These are phyloP conservation scores for Pseudomyrmex pallidus DNA, from an alignment of 1,140 invertebrate species.

Conservation along the genomic window DNA sequence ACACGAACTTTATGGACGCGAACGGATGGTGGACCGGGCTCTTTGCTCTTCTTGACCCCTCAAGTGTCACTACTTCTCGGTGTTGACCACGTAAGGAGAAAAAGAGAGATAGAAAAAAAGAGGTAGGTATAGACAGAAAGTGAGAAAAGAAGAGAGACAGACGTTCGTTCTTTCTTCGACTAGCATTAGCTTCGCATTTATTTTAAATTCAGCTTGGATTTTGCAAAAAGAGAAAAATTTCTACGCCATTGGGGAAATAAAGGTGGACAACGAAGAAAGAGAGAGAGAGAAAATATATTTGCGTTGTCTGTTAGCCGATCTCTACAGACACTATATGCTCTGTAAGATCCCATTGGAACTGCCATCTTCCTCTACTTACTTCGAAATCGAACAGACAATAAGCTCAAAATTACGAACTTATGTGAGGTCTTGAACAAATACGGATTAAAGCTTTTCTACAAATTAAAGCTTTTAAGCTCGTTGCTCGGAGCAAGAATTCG, in stretches of 20 bases:
- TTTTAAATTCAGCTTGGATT: constrained; percentile 42
- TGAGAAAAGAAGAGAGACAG: not conserved
- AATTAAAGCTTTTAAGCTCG: no score
- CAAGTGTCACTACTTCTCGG: constrained; percentile 70
- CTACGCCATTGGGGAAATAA: constrained; percentile 16
- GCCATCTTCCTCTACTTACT: no score
- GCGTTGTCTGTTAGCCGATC: constrained; percentile 42
- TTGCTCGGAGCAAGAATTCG: no score
- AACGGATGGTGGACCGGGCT: constrained; percentile 47
- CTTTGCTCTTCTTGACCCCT: constrained; percentile 72
- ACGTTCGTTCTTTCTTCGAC: not conserved
- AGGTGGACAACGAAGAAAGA: no score
- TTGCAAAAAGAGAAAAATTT: constrained; percentile 10
- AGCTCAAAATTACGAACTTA: no score
- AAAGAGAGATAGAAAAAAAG: not conserved
- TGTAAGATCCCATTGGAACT: no score
- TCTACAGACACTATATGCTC: not conserved
- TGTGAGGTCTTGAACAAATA: no score
- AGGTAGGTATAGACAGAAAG: not conserved
- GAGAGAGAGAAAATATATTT: constrained; percentile 25
- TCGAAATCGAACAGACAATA: no score
- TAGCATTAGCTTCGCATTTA: constrained; percentile 40
- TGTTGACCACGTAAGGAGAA: constrained; percentile 62
- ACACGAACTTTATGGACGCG: constrained; percentile 64
- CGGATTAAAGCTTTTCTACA: no score